Evolutionary conservation across 2,797 vertebrate genomes (phyloP).

Genomic region (Triplophysa bombifrons): DNA sequence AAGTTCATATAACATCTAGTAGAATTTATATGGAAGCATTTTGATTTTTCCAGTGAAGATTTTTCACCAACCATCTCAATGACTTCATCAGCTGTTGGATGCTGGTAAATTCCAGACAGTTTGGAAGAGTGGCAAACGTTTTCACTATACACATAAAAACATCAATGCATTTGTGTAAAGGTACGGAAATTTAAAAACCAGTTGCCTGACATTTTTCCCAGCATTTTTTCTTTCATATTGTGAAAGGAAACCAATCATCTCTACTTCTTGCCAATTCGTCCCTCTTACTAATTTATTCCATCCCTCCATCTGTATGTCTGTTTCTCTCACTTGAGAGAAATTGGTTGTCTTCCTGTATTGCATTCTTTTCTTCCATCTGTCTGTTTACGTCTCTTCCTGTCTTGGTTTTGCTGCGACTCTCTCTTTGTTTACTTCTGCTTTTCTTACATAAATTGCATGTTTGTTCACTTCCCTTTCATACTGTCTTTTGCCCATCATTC

Average conservation of each 20-base stretch:
- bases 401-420: conserved; percentile 20
- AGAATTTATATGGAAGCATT: conserved; percentile 17
- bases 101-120: conserved; percentile 35
- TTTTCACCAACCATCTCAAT: conserved; percentile 36
- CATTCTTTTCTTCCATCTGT: conserved; percentile 47
- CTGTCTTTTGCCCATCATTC: conserved; percentile 1
- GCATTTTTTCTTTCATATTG: conserved; percentile 40
- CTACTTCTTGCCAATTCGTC: conserved; percentile 39
- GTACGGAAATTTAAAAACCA: conserved; percentile 48
- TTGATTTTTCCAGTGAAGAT: conserved; percentile 24
- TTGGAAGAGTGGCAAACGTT: conserved; percentile 12
- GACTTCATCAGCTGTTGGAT: conserved; percentile 42
- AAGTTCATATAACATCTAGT: conserved; percentile 8
- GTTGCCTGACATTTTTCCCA: conserved; percentile 58
- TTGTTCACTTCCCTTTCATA: conserved; percentile 20
- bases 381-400: conserved; percentile 39
- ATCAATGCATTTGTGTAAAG: conserved; percentile 1
- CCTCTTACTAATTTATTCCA: conserved; percentile 56
- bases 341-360: conserved; percentile 48
- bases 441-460: conserved; percentile 35
- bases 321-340: conserved; percentile 45
- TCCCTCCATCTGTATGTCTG: conserved; percentile 47
- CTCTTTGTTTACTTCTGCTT: conserved; percentile 30
- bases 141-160: conserved; percentile 41
- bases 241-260: conserved; percentile 31